phyloP scores from a whole-genome alignment of 2,113 vertebrate species.

The Burhinus oedicnemus region DNA sequence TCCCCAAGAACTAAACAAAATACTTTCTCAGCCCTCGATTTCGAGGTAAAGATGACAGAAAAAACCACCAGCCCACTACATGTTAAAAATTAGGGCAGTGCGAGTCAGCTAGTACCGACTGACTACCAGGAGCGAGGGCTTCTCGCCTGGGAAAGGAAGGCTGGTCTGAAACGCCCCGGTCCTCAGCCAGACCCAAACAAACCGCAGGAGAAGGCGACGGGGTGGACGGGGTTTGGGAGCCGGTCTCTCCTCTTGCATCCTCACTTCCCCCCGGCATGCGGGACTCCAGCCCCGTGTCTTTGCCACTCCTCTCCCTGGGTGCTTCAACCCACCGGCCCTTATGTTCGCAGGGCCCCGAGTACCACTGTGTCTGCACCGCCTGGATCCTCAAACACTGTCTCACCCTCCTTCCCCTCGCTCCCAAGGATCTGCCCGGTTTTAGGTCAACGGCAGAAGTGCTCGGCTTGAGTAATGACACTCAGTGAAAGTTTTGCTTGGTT shows the following conservation, averaged over 20 bases:
- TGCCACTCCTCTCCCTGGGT: neutral
- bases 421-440: neutral
- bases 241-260: too few species aligned
- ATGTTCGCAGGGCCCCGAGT: neutral
- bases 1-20: neutral
- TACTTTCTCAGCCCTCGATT: neutral
- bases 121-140: neutral
- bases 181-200: neutral
- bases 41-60: neutral
- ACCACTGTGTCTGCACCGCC: neutral
- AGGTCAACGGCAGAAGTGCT: neutral
- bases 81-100: neutral
- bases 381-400: neutral
- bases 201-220: accelerated
- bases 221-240: neutral
- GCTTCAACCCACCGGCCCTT: too few species aligned
- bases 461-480: neutral
- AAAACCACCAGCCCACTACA: neutral
- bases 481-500: neutral
- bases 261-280: accelerated
- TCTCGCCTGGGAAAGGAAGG: neutral
- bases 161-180: accelerated
- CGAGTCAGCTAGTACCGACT: neutral
- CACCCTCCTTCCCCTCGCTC: neutral
- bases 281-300: neutral